These are phyloP conservation scores for Pampusana beccarii DNA, from an alignment of 2,113 vertebrate species.

Conservation along the genomic window DNA sequence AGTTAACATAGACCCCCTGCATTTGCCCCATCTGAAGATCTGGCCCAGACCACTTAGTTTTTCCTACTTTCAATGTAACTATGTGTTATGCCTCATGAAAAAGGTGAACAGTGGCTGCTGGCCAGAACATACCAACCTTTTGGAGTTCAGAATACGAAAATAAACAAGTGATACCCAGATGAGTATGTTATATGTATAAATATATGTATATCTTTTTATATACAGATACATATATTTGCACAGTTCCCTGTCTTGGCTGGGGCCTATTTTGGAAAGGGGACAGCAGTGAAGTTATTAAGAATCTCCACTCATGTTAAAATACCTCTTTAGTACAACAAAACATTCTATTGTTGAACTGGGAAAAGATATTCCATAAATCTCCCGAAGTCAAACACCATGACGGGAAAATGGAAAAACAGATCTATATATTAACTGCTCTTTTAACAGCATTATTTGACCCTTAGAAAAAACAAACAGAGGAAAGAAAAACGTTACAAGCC, in stretches of 20 bases:
- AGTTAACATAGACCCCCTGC: neutral
- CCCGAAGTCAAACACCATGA: slow-evolving; percentile 61
- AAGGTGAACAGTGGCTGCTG: neutral
- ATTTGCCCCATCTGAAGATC: neutral
- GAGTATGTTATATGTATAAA: neutral
- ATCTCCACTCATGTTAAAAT: slow-evolving; percentile 54
- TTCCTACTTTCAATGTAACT: neutral
- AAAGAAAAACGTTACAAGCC: slow-evolving; percentile 60
- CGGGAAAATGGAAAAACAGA: slow-evolving; percentile 54
- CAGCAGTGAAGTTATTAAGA: slow-evolving; percentile 57
- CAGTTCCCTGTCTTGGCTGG: neutral
- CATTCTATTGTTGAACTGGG: slow-evolving; percentile 61
- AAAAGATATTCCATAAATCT: slow-evolving; percentile 71
- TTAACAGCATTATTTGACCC: slow-evolving; percentile 69
- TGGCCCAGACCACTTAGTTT: neutral
- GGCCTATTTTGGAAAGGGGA: slow-evolving; percentile 47
- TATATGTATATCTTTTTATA: neutral
- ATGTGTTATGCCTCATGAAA: neutral
- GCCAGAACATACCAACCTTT: neutral
- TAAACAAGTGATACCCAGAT: neutral
- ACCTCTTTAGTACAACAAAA: slow-evolving; percentile 58
- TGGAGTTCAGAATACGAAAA: neutral
- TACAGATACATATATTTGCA: neutral
- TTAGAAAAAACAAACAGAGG: slow-evolving; percentile 68
- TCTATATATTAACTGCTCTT: slow-evolving; percentile 65